Evolutionary conservation across 2,888 invertebrate species (phyloP), one percentile per base, ranked within the genome.

Genomic region (Gastrophysa polygoni): DNA sequence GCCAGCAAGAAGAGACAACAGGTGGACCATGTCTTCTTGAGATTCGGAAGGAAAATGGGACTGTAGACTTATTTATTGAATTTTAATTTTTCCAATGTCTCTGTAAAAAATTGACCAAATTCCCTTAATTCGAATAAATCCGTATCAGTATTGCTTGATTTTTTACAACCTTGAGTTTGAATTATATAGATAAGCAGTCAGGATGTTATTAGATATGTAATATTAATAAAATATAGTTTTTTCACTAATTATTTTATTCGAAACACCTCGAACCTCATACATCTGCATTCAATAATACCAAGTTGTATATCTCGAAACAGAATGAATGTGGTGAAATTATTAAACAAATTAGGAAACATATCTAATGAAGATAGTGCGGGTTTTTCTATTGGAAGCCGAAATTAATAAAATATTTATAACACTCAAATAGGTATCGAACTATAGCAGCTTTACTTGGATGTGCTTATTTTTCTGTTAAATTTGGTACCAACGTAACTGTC

Each of bases 191-290:
- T 24, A 47, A 54, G 54, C 29, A 59, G 47, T 59, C 55, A 24
- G 43, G 49, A 55, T 29, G 55, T 55, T 55, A 59, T 24, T n/a
- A 10, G 54, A 55, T 59, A 59, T 54, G 54, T 48, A 47, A 54
- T 59, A 59, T 49, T 54, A 48, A 55, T 38, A 24, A 24, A 24
- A 5, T 71, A 47, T 66, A 58, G 72, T 58, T 16, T 62, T 69
- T 62, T 29, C 58, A 29, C 72, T 38, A 3, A 3, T 38, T 38
- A 3, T 14, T 14, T 52, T 48, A n/a, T 44, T 48, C 55, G 58
- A 38, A 18, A 47, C 29, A 28, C 14, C 16, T 58, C 51, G 49
- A 50, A 10, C 28, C 47, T 59, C 54, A 34, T n/a, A n/a, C n/a
- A n/a, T n/a, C n/a, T n/a, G n/a, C n/a, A n/a, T n/a, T n/a, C n/a